Evolutionary conservation across 2,113 vertebrate species (phyloP).

Genomic region (Heptranchias perlo): DNA sequence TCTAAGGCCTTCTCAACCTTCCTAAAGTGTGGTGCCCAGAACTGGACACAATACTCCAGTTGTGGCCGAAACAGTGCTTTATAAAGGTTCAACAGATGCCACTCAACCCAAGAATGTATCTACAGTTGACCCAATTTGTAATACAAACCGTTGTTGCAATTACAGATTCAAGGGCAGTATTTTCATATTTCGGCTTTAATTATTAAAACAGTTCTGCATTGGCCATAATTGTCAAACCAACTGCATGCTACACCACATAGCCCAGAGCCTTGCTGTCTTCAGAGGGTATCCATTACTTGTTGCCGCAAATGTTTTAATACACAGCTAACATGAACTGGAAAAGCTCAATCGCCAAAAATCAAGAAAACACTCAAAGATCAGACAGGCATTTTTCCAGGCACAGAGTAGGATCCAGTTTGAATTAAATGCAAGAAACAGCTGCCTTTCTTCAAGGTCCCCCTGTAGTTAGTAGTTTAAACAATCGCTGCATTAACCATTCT

Average conservation of each 20-base stretch:
- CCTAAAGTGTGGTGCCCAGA: too few species aligned
- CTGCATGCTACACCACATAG: neutral
- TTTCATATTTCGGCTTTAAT: neutral
- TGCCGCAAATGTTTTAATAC: neutral
- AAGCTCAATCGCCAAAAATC: neutral
- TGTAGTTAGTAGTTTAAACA: neutral
- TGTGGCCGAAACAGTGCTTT: too few species aligned
- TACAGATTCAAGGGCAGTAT: neutral
- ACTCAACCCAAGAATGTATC: neutral
- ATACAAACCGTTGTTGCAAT: neutral
- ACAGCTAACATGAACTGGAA: neutral
- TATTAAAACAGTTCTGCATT: neutral
- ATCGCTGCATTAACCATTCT: neutral
- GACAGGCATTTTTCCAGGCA: neutral
- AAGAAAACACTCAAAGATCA: neutral
- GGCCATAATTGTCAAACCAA: neutral
- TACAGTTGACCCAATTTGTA: neutral
- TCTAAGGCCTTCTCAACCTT: too few species aligned
- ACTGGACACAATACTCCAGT: too few species aligned
- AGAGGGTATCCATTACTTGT: neutral
- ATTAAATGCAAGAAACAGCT: conserved; percentile 19
- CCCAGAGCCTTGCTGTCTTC: too few species aligned
- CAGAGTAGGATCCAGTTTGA: too few species aligned
- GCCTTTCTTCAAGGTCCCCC: neutral
- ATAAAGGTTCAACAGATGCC: neutral